Conservation (phyloP, 1,140 invertebrate genomes). For the Tetramorium parvispinum region DNA sequence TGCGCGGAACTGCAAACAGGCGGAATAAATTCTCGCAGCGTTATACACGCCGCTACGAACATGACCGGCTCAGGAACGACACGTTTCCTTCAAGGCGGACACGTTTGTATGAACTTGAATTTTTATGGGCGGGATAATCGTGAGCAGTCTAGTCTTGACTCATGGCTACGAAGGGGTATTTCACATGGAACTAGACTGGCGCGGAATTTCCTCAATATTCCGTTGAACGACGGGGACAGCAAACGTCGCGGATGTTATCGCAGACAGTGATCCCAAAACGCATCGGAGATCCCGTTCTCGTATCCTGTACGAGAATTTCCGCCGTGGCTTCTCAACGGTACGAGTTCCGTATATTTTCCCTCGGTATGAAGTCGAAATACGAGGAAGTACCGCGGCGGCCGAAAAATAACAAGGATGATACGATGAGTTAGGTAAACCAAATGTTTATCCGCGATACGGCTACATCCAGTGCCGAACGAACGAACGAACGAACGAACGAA, state of each 20-base stretch:
- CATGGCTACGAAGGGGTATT: neutral
- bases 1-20: conserved; percentile 48
- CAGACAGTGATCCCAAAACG: neutral
- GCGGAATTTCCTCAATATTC: neutral
- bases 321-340: neutral
- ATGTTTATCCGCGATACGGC: conserved; percentile 50
- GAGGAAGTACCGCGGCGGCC: neutral
- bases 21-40: conserved; percentile 79
- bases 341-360: conserved; percentile 33
- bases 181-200: neutral
- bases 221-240: neutral
- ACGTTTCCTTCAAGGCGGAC: conserved; percentile 55
- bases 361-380: conserved; percentile 36
- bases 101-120: conserved; percentile 38
- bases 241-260: conserved; percentile 5
- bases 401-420: conserved; percentile 38
- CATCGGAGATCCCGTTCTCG: neutral
- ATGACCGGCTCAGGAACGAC: conserved; percentile 58
- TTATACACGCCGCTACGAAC: conserved; percentile 61
- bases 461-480: neutral
- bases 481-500: neutral
- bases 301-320: neutral
- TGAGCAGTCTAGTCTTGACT: neutral
- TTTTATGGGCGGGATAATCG: neutral
- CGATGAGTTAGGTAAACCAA: conserved; percentile 46